Base-by-base conservation (phyloP, 2,888 invertebrate species). In the Chymomyza fuscimana region DNA sequence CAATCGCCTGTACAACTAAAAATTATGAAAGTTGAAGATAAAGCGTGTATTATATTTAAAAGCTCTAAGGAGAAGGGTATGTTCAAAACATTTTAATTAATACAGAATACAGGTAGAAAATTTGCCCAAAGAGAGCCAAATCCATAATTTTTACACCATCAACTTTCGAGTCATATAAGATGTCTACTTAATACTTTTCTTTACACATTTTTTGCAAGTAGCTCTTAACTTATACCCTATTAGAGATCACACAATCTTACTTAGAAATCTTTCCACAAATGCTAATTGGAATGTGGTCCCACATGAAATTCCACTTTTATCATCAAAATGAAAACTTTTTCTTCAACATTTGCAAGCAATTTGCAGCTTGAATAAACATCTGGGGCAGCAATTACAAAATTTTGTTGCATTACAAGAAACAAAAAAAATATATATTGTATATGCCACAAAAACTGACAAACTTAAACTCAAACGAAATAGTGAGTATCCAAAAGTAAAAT, bases 381-480 rank as follows among this genome's bases (percentile, higher is more conserved):
- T 72, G 65, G 87, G 87, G 65, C 85, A 80, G 71, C 78, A 78
- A 84, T 87, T 87, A 76, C 83, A 74, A 86, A 19, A 58, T 58
- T 19, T 46, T 46, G 40, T 46, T 12, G 40, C 40, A 46, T 46
- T 46, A 46, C 12, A 12, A 4, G 4, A 46, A 46, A 46, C 1
- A 46, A 12, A 46, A 46, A 46, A 46, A 32, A 7, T 2, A 1
- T 9, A 32, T 9, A 32, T n/a, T n/a, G n/a, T 32, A 32, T 32
- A 46, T 46, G 40, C 12, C 40, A 46, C 9, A 54, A 54, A 54
- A 19, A 22, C 16, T 19, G 54, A 54, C 16, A 54, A 54, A 54
- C 54, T 54, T 22, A 54, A 54, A 22, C 12, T 16, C 15, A 54
- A 54, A 54, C 16, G 10, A 54, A 19, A 54, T n/a, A 54, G 54